Conservation (phyloP, 2,888 invertebrate species). For the Dorcus parallelipipedus region DNA sequence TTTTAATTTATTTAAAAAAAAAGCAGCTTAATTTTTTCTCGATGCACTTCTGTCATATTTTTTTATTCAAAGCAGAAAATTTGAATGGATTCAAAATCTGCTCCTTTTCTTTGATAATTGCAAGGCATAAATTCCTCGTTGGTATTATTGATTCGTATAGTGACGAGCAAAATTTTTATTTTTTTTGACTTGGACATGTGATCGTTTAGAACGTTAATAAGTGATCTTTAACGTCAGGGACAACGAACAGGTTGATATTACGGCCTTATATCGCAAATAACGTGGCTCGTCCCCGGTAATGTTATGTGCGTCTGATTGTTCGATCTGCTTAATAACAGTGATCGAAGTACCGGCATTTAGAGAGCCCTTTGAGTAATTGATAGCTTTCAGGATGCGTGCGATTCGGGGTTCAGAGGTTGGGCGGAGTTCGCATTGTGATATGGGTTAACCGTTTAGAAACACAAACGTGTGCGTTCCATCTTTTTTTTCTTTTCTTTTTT, state of each 20-base stretch:
- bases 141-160: too few relatives aligned
- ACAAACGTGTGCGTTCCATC: neutral
- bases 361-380: constrained; percentile 33
- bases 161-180: too few relatives aligned
- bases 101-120: too few relatives aligned
- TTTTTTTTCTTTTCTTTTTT: constrained; percentile 1
- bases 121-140: too few relatives aligned
- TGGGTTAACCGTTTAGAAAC: constrained; percentile 22
- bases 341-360: constrained; percentile 27
- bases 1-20: too few relatives aligned
- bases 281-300: constrained; percentile 2
- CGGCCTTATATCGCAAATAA: constrained; percentile 12
- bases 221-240: neutral
- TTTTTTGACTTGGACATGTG: too few relatives aligned
- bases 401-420: constrained; percentile 28
- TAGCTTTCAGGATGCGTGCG: constrained; percentile 25
- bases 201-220: too few relatives aligned
- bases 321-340: constrained; percentile 28
- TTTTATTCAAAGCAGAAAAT: too few relatives aligned
- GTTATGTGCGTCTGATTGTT: constrained; percentile 20
- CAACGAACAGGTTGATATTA: constrained; percentile 15
- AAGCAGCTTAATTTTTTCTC: too few relatives aligned
- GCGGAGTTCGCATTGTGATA: constrained; percentile 31
- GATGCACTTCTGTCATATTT: too few relatives aligned
- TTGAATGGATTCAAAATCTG: too few relatives aligned